phyloP scores from a whole-genome alignment of 2,888 invertebrate genomes.

The Eledone cirrhosa region DNA sequence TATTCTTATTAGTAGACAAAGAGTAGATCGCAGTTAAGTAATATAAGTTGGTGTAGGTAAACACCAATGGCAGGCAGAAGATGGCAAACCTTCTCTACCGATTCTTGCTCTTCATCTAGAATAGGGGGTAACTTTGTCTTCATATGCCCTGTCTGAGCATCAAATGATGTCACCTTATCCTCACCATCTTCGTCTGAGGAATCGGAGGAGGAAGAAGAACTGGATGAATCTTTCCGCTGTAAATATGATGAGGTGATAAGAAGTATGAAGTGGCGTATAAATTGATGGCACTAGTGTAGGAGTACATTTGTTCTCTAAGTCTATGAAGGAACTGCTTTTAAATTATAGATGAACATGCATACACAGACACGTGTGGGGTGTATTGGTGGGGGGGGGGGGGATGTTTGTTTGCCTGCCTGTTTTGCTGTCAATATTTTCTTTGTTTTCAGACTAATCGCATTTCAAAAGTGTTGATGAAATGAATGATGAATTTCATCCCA shows the following conservation, averaged over 20 bases:
- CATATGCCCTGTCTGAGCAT: neutral
- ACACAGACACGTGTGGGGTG: too few relatives aligned
- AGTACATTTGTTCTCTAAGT: neutral
- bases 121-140: neutral
- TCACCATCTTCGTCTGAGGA: neutral
- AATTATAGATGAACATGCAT: too few relatives aligned
- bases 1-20: too few relatives aligned
- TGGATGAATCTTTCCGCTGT: constrained; percentile 25
- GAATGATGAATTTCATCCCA: too few relatives aligned
- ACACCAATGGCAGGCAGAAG: too few relatives aligned
- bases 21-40: too few relatives aligned
- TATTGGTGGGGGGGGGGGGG: too few relatives aligned
- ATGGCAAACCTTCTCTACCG: neutral
- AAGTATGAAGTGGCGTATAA: neutral
- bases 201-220: constrained; percentile 14
- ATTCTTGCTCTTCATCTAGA: neutral
- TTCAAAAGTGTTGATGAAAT: too few relatives aligned
- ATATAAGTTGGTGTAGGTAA: too few relatives aligned
- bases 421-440: too few relatives aligned
- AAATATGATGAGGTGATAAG: constrained; percentile 14
- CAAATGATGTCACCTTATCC: neutral
- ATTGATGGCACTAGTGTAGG: neutral
- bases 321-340: neutral
- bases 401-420: too few relatives aligned
- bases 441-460: too few relatives aligned